phyloP scores from a whole-genome alignment of 2,113 vertebrate species.

The Mungos mungo region DNA sequence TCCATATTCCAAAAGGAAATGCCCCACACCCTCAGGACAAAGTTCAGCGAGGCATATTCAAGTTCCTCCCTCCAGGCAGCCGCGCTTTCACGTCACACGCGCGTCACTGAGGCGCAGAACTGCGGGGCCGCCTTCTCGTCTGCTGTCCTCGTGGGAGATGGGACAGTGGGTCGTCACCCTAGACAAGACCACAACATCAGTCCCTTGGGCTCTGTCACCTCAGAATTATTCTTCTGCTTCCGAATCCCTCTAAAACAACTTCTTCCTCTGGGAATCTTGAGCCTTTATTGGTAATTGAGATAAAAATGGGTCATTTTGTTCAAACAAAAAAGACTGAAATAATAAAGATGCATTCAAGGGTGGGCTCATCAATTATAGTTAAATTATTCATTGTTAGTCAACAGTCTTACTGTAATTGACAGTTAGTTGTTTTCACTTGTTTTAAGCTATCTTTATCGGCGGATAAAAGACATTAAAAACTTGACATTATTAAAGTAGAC shows the following conservation, averaged over 20 bases:
- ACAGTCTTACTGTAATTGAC: neutral
- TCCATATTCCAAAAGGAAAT: neutral
- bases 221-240: neutral
- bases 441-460: neutral
- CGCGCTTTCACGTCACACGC: neutral
- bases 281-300: neutral
- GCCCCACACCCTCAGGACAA: neutral
- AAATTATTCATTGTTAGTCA: neutral
- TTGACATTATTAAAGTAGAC: neutral
- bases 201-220: neutral
- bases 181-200: too few species aligned
- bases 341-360: neutral
- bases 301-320: neutral
- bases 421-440: neutral
- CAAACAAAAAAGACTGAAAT: neutral
- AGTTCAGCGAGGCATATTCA: neutral
- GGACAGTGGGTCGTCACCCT: too few species aligned
- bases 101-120: rapidly evolving
- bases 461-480: neutral
- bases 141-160: rapidly evolving
- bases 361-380: neutral
- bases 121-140: rapidly evolving
- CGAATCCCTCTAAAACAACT: neutral
- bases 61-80: neutral
- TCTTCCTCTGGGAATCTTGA: neutral